Percentiles rank a stretch among this genome's conserved stretches.
phyloP scores from a whole-genome alignment of 2,888 invertebrate genomes.

The Acleris emargana region DNA sequence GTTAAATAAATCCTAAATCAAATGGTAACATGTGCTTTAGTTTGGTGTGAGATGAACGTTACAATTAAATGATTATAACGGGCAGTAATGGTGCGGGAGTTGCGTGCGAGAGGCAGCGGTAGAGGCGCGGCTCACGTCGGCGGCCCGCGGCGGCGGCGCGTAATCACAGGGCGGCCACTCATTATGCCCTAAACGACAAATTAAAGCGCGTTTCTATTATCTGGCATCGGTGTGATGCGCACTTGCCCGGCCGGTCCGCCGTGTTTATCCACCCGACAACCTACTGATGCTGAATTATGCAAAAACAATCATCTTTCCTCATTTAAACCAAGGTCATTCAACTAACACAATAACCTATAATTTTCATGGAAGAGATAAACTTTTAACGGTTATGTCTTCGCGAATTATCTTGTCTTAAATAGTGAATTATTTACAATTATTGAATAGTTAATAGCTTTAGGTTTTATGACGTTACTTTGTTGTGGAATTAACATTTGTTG shows the following conservation, averaged over 20 bases:
- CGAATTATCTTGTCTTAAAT: constrained; percentile 22
- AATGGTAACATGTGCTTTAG: constrained; percentile 25
- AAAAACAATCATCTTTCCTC: constrained; percentile 53
- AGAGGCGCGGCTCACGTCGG: constrained; percentile 72
- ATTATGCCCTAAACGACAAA: constrained; percentile 84
- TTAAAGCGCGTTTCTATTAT: constrained; percentile 84
- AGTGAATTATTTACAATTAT: constrained; percentile 14
- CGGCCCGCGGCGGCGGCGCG: constrained; percentile 77
- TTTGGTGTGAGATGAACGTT: constrained; percentile 34
- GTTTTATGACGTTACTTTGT: constrained; percentile 16
- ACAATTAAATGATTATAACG: constrained; percentile 9
- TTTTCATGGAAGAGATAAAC: constrained; percentile 30
- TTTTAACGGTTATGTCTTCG: constrained; percentile 35
- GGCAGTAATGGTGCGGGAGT: not conserved
- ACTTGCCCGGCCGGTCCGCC: constrained; percentile 64
- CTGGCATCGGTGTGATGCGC: constrained; percentile 72
- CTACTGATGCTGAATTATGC: constrained; percentile 60
- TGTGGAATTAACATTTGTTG: not conserved
- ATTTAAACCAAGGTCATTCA: constrained; percentile 36
- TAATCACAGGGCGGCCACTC: constrained; percentile 84
- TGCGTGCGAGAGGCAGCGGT: constrained; percentile 24
- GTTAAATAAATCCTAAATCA: constrained; percentile 26
- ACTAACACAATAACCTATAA: constrained; percentile 31
- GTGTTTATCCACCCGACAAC: constrained; percentile 52
- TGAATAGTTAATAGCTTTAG: constrained; percentile 10